These are phyloP conservation scores for Erebia aethiops DNA, from an alignment of 2,888 invertebrate genomes.

Conservation along the genomic window DNA sequence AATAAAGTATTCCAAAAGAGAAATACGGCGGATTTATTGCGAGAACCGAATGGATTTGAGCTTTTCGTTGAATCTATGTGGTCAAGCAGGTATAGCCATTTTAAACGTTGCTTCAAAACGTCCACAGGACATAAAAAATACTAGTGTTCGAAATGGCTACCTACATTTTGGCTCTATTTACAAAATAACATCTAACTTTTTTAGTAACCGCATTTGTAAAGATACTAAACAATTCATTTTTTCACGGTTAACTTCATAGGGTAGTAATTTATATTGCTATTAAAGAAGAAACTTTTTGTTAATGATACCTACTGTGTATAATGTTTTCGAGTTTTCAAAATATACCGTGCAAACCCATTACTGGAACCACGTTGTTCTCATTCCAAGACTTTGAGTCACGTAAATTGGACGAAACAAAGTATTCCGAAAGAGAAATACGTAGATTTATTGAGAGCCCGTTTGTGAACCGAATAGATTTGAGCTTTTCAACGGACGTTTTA, in stretches of 20 bases:
- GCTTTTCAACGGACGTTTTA: slow-evolving; percentile 1
- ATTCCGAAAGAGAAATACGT: slow-evolving; percentile 13
- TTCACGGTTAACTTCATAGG: too few species aligned
- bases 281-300: too few species aligned
- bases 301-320: too few species aligned
- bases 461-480: background rate
- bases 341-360: slow-evolving; percentile 28
- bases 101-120: background rate
- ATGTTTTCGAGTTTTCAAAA: too few species aligned
- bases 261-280: too few species aligned
- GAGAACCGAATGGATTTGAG: background rate
- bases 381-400: slow-evolving; percentile 19
- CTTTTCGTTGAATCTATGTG: slow-evolving; percentile 11
- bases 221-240: too few species aligned
- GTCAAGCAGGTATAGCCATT: background rate
- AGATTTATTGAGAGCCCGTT: slow-evolving; percentile 13
- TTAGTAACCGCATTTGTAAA: too few species aligned
- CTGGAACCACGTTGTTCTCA: slow-evolving; percentile 1
- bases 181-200: too few species aligned
- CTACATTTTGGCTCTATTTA: too few species aligned
- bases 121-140: too few species aligned
- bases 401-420: slow-evolving; percentile 15
- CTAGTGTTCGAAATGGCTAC: too few species aligned
- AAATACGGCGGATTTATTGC: slow-evolving; percentile 18
- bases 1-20: slow-evolving; percentile 11